Evolutionary conservation across 2,797 vertebrate genomes (phyloP), one percentile per base, ranked within the genome.

Genomic region (Atherinosoma microstoma): DNA sequence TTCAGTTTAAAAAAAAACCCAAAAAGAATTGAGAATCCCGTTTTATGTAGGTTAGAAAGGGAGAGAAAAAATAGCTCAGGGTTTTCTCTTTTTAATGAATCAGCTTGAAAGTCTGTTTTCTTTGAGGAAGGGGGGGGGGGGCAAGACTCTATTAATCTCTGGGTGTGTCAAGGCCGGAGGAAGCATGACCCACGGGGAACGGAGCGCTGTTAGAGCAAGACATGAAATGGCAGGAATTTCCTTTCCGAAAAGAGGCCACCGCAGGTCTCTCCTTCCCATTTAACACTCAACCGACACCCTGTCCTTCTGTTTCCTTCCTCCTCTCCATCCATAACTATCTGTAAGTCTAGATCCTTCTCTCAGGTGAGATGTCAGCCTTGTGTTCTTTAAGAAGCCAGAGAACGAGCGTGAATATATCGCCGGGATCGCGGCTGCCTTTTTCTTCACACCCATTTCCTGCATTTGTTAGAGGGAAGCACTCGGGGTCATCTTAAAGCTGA

Each of bases 141-240:
- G 68, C 10, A 24, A 24, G 53, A 7, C 3, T 36, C 20, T 53
- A 58, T 71, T 67, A 73, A 76, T 75, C 53, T 75, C 18, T 56
- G 76, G 64, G 75, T 60, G 82, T 20, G 67, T 77, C 58, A 53
- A 58, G 70, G 79, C 24, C 56, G 53, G 57, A 87, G 87, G 89
- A 89, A 84, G 75, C 56, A 16, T 73, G 89, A 90, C 81, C 79
- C 80, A 67, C 67, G 66, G 20, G 34, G 63, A 78, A 74, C 22
- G 20, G 40, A 70, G 69, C 58, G 22, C 45, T 76, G 49, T 24
- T 59, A 58, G 73, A 75, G 73, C 75, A 60, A 51, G 78, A 80
- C 71, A 78, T 77, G 64, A 88, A 85, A 89, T 79, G 79, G 74
- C 78, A 85, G 84, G 80, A 83, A 83, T 89, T 90, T 93, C 89